A percentile compares a stretch with the other conserved stretches of the same genome.
Conservation (phyloP, 1,140 invertebrate species). For the Kradibia gibbosae region DNA sequence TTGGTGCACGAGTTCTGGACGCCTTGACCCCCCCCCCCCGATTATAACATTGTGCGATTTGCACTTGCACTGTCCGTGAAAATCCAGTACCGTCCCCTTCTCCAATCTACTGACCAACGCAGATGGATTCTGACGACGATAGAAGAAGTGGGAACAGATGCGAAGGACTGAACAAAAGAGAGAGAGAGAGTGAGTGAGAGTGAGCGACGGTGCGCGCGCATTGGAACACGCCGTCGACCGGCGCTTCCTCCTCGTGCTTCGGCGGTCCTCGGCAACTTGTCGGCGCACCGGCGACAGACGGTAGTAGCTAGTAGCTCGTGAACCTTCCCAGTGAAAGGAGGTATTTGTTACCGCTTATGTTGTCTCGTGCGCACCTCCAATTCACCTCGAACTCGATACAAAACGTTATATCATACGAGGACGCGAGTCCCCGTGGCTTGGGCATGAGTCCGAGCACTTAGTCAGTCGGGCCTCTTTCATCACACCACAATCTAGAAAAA, state of each 20-base stretch:
- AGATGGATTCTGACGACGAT: no score
- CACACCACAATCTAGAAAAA: neutral
- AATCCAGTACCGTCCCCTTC: no score
- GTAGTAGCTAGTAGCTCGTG: conserved; percentile 46
- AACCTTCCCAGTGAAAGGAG: conserved; percentile 43
- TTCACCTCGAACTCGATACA: neutral
- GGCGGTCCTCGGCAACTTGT: conserved; percentile 35
- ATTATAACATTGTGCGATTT: no score
- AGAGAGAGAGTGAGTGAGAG: conserved; percentile 17
- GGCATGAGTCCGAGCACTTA: no score
- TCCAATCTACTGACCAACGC: no score
- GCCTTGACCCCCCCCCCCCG: no score
- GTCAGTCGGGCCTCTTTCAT: neutral
- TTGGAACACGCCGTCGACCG: conserved; percentile 36
- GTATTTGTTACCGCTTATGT: neutral
- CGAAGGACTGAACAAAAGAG: neutral
- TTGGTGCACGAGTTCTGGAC: no score
- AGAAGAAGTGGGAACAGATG: no score
- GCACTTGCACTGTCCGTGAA: no score
- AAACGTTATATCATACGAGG: neutral
- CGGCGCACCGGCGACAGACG: conserved; percentile 15
- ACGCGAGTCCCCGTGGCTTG: neutral
- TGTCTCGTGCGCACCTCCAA: neutral
- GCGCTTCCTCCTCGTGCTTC: conserved; percentile 22
- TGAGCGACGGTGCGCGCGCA: conserved; percentile 43